phyloP scores from a whole-genome alignment of 1,140 invertebrate genomes.

The Limonius californicus region DNA sequence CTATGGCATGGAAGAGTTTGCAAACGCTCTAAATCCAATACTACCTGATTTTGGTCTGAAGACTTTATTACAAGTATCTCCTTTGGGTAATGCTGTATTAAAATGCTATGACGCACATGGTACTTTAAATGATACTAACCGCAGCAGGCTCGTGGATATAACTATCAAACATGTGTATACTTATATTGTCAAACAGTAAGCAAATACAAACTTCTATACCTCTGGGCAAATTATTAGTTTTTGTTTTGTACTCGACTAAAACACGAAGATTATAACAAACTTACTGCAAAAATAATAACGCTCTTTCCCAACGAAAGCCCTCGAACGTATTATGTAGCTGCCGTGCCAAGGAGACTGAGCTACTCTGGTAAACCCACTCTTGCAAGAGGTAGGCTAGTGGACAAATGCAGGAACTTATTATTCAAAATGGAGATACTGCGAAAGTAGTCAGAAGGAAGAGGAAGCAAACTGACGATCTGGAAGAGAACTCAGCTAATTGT shows the following conservation, averaged over 20 bases:
- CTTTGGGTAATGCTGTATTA: slow-evolving; percentile 13
- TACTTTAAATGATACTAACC: background rate
- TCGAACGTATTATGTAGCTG: slow-evolving; percentile 3
- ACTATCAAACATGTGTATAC: slow-evolving; percentile 16
- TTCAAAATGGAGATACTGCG: slow-evolving; percentile 14
- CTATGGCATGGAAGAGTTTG: slow-evolving; percentile 12
- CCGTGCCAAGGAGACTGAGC: background rate
- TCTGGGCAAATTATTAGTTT: too few species aligned
- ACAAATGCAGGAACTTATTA: slow-evolving; percentile 12
- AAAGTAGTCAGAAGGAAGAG: too few species aligned
- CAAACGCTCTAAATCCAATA: too few species aligned
- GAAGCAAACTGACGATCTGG: too few species aligned
- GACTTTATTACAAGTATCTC: slow-evolving; percentile 13
- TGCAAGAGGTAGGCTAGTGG: slow-evolving; percentile 7
- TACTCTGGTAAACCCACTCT: slow-evolving; percentile 1
- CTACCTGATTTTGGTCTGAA: slow-evolving; percentile 15
- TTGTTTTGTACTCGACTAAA: slow-evolving; percentile 10
- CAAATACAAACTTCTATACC: too few species aligned
- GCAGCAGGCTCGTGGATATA: slow-evolving; percentile 5
- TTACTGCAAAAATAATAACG: background rate
- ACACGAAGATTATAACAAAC: slow-evolving; percentile 9
- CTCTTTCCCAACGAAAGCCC: slow-evolving; percentile 4
- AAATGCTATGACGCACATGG: slow-evolving; percentile 13
- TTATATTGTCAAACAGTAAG: slow-evolving; percentile 15
- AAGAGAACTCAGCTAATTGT: too few species aligned